phyloP scores from a whole-genome alignment of 2,797 vertebrate genomes.

The Morelia viridis region DNA sequence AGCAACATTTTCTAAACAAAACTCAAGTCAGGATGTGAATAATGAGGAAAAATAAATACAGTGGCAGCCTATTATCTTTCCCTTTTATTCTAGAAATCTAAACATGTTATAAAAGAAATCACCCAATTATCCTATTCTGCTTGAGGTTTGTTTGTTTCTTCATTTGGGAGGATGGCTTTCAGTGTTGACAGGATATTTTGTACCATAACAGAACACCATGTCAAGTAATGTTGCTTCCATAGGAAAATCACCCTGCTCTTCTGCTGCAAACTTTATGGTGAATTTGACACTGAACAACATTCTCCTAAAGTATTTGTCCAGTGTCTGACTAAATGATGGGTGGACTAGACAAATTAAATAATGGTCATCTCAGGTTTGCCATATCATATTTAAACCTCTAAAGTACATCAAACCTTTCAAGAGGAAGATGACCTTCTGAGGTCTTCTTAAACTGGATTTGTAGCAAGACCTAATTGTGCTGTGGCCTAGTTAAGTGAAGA shows the following conservation, averaged over 20 bases:
- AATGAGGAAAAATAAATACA: slow-evolving; percentile 21
- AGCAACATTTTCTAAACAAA: slow-evolving; percentile 23
- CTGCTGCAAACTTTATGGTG: slow-evolving; percentile 17
- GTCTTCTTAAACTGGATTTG: slow-evolving; percentile 6
- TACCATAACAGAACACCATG: not conserved
- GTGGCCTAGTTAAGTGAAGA: not conserved
- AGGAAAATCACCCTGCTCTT: slow-evolving; percentile 4
- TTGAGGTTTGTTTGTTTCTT: not conserved
- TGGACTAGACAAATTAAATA: slow-evolving; percentile 59
- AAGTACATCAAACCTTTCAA: slow-evolving; percentile 22
- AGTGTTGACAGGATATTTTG: slow-evolving; percentile 1
- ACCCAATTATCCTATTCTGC: not conserved
- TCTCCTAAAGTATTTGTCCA: slow-evolving; percentile 52
- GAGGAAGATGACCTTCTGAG: not conserved
- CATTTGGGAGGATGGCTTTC: not conserved
- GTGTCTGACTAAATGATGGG: slow-evolving; percentile 56
- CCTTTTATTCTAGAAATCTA: slow-evolving; percentile 1
- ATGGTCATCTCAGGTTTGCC: slow-evolving; percentile 51
- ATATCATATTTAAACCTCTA: slow-evolving; percentile 42
- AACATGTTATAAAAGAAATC: not conserved
- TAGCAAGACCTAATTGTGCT: not conserved
- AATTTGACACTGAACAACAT: slow-evolving; percentile 46
- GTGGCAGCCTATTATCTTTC: not conserved
- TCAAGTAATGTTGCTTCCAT: slow-evolving; percentile 21
- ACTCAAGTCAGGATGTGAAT: slow-evolving; percentile 4